Conservation (phyloP, 1,140 invertebrate genomes). For the Acromyrmex echinatior region DNA sequence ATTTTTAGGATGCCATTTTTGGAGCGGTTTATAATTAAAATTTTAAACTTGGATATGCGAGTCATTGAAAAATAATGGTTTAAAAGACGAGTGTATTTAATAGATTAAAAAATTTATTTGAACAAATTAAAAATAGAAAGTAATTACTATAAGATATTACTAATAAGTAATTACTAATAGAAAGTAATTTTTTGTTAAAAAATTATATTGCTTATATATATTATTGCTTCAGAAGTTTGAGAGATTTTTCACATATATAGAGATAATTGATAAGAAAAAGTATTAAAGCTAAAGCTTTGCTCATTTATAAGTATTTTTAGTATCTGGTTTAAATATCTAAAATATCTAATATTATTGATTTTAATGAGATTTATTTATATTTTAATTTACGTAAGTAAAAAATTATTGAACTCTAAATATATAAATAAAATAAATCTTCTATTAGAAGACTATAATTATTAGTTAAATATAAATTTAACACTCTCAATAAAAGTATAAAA, state of each 20-base stretch:
- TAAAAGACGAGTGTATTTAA: not conserved
- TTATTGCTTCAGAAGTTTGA: not conserved
- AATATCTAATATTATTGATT: not conserved
- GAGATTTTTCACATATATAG: not conserved
- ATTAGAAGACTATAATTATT: not conserved
- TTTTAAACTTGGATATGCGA: not conserved
- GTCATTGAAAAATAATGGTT: not conserved
- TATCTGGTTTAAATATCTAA: not conserved
- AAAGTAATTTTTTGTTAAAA: not conserved
- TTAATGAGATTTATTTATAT: conserved; percentile 26
- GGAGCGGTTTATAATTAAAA: not conserved
- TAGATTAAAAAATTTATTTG: not conserved
- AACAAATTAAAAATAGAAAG: not conserved
- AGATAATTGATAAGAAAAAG: not conserved
- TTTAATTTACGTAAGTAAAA: not conserved
- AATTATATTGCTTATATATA: not conserved
- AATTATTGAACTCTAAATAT: not conserved
- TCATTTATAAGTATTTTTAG: not conserved
- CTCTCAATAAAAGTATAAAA: not conserved
- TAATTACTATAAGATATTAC: not conserved
- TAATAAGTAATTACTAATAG: too few species aligned
- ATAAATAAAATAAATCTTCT: conserved; percentile 1
- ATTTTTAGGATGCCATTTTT: conserved; percentile 12
- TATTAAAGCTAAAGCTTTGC: not conserved
- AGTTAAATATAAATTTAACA: conserved; percentile 9